Percentiles rank a stretch among this genome's conserved stretches.
Evolutionary conservation across 2,797 vertebrate species (phyloP).

Genomic region (Platalea minor): DNA sequence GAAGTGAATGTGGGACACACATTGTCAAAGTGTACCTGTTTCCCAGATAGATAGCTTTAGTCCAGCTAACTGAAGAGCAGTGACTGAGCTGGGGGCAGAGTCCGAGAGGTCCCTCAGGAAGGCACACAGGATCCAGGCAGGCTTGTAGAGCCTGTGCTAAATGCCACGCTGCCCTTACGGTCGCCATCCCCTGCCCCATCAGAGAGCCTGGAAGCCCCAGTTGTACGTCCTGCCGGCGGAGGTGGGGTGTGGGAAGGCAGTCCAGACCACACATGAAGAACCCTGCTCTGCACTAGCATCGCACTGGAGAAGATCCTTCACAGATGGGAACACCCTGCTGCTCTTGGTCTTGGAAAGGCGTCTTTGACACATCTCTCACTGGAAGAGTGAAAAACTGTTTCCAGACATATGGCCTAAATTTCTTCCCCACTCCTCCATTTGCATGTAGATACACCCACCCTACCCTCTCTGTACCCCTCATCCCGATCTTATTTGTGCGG

Average conservation of each 20-base stretch:
- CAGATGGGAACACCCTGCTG: background rate
- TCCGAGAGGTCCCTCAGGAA: background rate
- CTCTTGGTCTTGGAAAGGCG: background rate
- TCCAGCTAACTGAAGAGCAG: background rate
- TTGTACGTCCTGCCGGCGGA: background rate
- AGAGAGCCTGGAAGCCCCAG: background rate
- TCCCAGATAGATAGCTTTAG: background rate
- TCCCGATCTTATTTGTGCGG: background rate
- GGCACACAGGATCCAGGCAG: background rate
- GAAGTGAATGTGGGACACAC: background rate
- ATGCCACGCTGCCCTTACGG: rapidly evolving
- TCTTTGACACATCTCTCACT: background rate
- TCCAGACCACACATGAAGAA: background rate
- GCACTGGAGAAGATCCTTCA: background rate
- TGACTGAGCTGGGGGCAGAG: background rate
- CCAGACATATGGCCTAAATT: background rate
- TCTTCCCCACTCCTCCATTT: background rate
- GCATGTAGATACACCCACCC: background rate
- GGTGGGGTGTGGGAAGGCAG: background rate
- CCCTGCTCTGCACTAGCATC: background rate
- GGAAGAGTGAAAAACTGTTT: background rate
- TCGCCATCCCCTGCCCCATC: background rate
- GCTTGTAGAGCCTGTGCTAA: background rate
- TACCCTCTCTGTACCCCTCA: background rate
- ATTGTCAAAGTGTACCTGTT: rapidly evolving